Evolutionary conservation across 1,140 invertebrate genomes (phyloP).

Genomic region (Solen grandis): DNA sequence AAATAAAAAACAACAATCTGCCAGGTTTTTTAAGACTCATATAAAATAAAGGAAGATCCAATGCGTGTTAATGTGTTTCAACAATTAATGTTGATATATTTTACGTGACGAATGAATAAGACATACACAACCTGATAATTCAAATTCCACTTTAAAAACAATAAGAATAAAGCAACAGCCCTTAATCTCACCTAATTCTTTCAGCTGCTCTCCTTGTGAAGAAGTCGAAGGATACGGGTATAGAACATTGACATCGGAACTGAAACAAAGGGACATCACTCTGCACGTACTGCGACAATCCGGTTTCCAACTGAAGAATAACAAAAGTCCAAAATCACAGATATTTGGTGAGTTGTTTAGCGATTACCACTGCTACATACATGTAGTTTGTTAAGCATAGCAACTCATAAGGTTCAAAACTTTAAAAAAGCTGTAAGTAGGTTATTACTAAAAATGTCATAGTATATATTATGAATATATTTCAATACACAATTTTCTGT

Average conservation of each 20-base stretch:
- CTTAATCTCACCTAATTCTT: not conserved
- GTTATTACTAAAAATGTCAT: not conserved
- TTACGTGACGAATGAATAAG: not conserved
- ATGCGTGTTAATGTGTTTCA: not conserved
- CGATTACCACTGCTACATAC: not conserved
- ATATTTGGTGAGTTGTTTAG: not conserved
- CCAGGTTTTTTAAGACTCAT: not conserved
- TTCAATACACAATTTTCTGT: not conserved
- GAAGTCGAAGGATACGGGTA: conserved; percentile 88
- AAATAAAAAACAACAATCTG: too few relatives aligned
- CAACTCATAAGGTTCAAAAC: not conserved
- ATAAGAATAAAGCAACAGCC: conserved; percentile 39
- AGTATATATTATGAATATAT: not conserved
- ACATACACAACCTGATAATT: not conserved
- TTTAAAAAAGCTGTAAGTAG: not conserved
- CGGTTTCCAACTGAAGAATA: conserved; percentile 62
- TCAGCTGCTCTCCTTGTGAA: conserved; percentile 82
- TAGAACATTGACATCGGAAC: conserved; percentile 88
- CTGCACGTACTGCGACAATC: conserved; percentile 89
- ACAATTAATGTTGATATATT: not conserved
- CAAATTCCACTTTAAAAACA: not conserved
- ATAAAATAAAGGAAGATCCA: not conserved
- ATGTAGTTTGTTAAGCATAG: not conserved
- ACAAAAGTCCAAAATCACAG: conserved; percentile 55
- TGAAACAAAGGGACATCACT: conserved; percentile 88